Conservation (phyloP, 2,888 invertebrate genomes). For the Chrysolina oricalcia region DNA sequence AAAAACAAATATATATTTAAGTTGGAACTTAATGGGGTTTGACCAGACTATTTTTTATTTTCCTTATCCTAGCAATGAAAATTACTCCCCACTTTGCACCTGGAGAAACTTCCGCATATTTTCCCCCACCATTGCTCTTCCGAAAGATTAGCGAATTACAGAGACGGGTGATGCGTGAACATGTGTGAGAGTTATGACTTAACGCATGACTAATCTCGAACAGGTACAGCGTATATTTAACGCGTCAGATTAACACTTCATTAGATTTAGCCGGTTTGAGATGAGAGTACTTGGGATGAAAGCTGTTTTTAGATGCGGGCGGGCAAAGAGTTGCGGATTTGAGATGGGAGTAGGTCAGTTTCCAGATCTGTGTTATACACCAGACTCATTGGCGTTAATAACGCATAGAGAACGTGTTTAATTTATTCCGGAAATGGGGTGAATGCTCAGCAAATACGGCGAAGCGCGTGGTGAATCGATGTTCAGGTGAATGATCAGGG, state of each 20-base stretch:
- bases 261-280: slow-evolving; percentile 49
- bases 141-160: slow-evolving; percentile 12
- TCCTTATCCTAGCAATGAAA: no score
- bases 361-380: not conserved
- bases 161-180: slow-evolving; percentile 14
- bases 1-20: no score
- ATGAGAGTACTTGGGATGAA: slow-evolving; percentile 20
- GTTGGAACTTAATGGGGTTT: no score
- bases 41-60: no score
- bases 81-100: not conserved
- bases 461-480: no score
- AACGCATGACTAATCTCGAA: slow-evolving; percentile 8
- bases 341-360: not conserved
- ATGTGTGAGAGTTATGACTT: slow-evolving; percentile 14
- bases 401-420: not conserved
- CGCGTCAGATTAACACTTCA: slow-evolving; percentile 54
- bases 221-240: slow-evolving; percentile 37
- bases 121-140: not conserved
- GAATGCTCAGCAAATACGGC: no score
- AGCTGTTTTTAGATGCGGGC: not conserved
- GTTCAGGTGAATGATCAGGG: no score
- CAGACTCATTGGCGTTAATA: not conserved
- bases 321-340: not conserved
- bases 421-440: no score
- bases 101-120: not conserved